A percentile compares a stretch with the other conserved stretches of the same genome.
Conservation (phyloP, 1,140 invertebrate genomes). For the Meloidogyne chitwoodi region DNA sequence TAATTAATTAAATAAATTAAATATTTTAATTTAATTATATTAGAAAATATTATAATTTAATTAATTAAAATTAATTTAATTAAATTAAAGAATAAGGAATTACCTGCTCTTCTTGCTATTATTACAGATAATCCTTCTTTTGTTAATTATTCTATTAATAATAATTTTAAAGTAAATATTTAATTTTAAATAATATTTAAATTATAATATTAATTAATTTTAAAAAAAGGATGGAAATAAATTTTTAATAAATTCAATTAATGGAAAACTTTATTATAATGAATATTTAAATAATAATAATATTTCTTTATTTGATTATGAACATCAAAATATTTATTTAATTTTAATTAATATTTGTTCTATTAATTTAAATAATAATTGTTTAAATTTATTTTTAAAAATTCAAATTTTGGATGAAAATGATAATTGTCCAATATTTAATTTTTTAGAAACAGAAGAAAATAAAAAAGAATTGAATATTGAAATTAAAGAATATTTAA, state of each 20-base stretch:
- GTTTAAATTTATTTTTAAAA: not conserved
- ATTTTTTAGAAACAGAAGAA: not conserved
- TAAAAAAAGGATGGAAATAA: conserved; percentile 9
- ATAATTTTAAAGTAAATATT: conserved; percentile 3
- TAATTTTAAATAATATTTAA: not conserved
- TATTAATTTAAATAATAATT: not conserved
- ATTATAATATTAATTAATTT: too few species aligned
- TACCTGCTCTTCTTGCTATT: not conserved
- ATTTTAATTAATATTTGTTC: conserved; percentile 11
- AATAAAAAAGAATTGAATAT: not conserved
- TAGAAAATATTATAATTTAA: too few species aligned
- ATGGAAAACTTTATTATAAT: conserved; percentile 1
- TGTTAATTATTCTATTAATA: not conserved
- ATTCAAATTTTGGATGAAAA: conserved; percentile 7
- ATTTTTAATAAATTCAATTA: not conserved
- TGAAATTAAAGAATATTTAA: not conserved
- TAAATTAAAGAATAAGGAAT: not conserved
- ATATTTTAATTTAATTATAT: too few species aligned
- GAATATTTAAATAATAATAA: conserved; percentile 2
- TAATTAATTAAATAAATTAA: too few species aligned
- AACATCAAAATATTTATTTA: conserved; percentile 6
- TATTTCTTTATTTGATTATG: conserved; percentile 2
- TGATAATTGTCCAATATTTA: conserved; percentile 13
- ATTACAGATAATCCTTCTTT: not conserved
- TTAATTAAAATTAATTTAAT: not conserved